Base-by-base conservation (phyloP, 2,888 invertebrate species). In the Xylota segnis region DNA sequence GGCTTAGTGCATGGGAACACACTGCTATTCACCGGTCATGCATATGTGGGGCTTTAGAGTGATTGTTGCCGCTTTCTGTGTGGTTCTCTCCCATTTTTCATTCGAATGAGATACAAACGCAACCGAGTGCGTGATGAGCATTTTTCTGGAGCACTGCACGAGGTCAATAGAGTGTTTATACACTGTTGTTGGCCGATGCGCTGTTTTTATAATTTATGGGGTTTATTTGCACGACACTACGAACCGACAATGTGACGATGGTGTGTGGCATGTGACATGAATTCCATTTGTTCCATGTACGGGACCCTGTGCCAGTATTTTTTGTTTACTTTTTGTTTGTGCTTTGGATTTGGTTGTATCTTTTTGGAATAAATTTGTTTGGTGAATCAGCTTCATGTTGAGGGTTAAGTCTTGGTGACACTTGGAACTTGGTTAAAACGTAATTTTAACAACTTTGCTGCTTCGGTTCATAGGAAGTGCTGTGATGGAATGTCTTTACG, bases 81-180 rank as follows among this genome's bases (percentile, higher is more conserved):
- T 10, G 16, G 12, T 40, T 16, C 16, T 14, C 23, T 29, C 0
- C 5, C 32, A 71, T 54, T 40, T 77, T 37, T 56, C 66, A 66
- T 65, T 58, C 29, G 16, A 66, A 63, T 16, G 50, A 34, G 45
- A 23, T 23, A 34, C 16, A 83, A 77, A 83, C 82, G 72, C 72
- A 83, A 65, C 74, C 72, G 23, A 83, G 77, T 87, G 83, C 83
- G 87, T 87, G 83, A 87, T 83, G 77, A 83, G 87, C 83, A 77
- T 83, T 87, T 87, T 87, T 87, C 87, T 87, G 87, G 87, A 83
- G 87, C 74, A 59, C 0, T 87, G 77, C 83, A 82, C 87, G 87
- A 87, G 83, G 83, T 87, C 83, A 82, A 81, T 82, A 72, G 82
- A 50, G 66, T 66, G 52, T 77, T 79, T 71, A 34, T 27, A 14